Percentiles rank a stretch among this genome's conserved stretches.
Conservation (phyloP, 1,140 invertebrate genomes). For the Patella vulgata region DNA sequence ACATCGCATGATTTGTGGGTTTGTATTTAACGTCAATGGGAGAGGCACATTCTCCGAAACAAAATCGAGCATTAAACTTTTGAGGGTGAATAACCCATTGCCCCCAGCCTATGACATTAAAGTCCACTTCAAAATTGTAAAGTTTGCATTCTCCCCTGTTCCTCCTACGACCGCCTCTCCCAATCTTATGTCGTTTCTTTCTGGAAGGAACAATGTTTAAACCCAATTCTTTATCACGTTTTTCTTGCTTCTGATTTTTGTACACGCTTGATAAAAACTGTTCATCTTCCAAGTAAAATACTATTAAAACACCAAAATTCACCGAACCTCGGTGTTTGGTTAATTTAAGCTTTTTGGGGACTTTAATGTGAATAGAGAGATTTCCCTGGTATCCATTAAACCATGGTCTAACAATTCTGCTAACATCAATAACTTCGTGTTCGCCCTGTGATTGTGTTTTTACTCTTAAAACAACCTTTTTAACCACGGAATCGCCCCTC, state of each 20-base stretch:
- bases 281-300: constrained; percentile 46
- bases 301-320: constrained; percentile 31
- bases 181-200: neutral
- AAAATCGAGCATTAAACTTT: constrained; percentile 94
- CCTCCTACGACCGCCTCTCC: too few species aligned
- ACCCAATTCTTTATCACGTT: too few species aligned
- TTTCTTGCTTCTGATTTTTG: constrained; percentile 32
- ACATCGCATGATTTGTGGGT: constrained; percentile 96
- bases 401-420: constrained; percentile 18
- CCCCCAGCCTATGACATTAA: constrained; percentile 94
- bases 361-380: constrained; percentile 29
- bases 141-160: too few species aligned
- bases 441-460: constrained; percentile 13
- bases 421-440: constrained; percentile 38
- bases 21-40: constrained; percentile 37
- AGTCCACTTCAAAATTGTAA: constrained; percentile 86
- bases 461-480: constrained; percentile 23
- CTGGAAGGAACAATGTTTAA: too few species aligned
- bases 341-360: constrained; percentile 13
- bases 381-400: constrained; percentile 41
- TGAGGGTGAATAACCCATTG: constrained; percentile 99
- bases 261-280: constrained; percentile 46
- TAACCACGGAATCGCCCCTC: constrained; percentile 8
- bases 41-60: constrained; percentile 86
- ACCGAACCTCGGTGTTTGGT: constrained; percentile 15